phyloP scores from a whole-genome alignment of 2,797 vertebrate species.

The Macroramphosus scolopax region DNA sequence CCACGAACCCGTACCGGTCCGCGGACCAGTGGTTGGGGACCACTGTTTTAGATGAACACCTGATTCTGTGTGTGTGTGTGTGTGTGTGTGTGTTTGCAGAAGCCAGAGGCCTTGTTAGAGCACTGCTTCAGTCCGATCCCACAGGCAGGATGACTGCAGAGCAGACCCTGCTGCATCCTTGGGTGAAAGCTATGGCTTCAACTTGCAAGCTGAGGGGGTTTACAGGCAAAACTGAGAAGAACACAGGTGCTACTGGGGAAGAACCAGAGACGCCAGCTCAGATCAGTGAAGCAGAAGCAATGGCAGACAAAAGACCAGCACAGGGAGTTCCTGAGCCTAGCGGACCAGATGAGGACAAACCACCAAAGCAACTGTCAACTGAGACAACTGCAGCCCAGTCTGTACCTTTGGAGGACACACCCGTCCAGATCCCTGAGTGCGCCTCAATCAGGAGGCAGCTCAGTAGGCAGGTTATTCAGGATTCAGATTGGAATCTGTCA shows the following conservation, averaged over 20 bases:
- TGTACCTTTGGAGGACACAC: conserved; percentile 11
- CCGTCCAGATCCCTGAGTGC: conserved; percentile 22
- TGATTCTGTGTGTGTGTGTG: conserved; percentile 15
- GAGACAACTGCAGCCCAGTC: conserved; percentile 18
- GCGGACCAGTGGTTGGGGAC: too few relatives aligned
- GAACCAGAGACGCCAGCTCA: conserved; percentile 23
- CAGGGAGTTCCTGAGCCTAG: conserved; percentile 3
- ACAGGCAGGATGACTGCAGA: conserved; percentile 84
- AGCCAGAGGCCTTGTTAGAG: conserved; percentile 87
- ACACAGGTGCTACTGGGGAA: conserved; percentile 2
- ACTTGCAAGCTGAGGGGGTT: conserved; percentile 69
- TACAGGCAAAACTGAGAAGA: conserved; percentile 39
- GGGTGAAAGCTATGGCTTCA: conserved; percentile 83
- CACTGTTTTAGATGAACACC: too few relatives aligned
- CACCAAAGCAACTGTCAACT: conserved; percentile 4
- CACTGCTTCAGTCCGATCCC: conserved; percentile 86
- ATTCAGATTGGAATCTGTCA: conserved; percentile 10
- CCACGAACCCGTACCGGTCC: too few relatives aligned
- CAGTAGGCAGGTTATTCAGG: conserved; percentile 14
- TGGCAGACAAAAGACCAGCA: conserved; percentile 24
- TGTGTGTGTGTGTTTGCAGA: conserved; percentile 71
- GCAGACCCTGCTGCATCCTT: conserved; percentile 86
- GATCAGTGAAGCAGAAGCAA: conserved; percentile 22
- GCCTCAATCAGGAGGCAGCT: conserved; percentile 2
- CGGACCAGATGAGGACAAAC: conserved; percentile 26